Evolutionary conservation across 1,140 invertebrate genomes (phyloP), one percentile per base, ranked within the genome.

Genomic region (Mamestra configurata): DNA sequence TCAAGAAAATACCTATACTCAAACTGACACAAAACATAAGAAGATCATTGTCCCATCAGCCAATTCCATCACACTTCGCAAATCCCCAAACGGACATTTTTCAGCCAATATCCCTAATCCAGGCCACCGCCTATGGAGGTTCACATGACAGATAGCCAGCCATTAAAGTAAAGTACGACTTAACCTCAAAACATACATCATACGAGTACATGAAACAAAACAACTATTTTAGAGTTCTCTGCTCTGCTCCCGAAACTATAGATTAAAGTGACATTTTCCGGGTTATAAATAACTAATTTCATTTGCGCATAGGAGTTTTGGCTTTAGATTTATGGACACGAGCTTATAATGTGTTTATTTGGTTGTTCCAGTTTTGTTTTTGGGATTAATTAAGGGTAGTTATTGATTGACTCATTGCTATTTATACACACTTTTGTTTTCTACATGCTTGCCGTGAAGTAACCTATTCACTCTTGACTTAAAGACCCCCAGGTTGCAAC

Each of bases 161-260:
- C 46, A 71, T 71, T 71, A 40, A 5, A 3, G 27, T 46, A 11
- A 53, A 51, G 68, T 71, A 18, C 40, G 27, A 27, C 6, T 51
- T 51, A 71, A 71, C 68, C 68, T 20, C 24, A 61, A 61, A 61
- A 46, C 43, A 71, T 71, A 71, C 68, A 71, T 71, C 68, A 71
- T 71, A 71, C n/a, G n/a, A n/a, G n/a, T n/a, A n/a, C 24, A 15
- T 8, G 13, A 22, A 22, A 71, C 40, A 24, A 71, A 61, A 71
- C 68, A 51, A 71, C 43, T 24, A 71, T 27, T 71, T 71, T 70
- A 70, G n/a, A 27, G 20, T 70, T 22, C 15, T 10, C 61, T 66
- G 20, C 11, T 22, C 18, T 51, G 18, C 11, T 22, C 31, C 40
- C 43, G 0, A 51, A 70, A 71, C 68, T 71, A 31, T 46, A 22